Evolutionary conservation across 2,888 invertebrate species (phyloP).

Genomic region (Glaucopsyche alexis): DNA sequence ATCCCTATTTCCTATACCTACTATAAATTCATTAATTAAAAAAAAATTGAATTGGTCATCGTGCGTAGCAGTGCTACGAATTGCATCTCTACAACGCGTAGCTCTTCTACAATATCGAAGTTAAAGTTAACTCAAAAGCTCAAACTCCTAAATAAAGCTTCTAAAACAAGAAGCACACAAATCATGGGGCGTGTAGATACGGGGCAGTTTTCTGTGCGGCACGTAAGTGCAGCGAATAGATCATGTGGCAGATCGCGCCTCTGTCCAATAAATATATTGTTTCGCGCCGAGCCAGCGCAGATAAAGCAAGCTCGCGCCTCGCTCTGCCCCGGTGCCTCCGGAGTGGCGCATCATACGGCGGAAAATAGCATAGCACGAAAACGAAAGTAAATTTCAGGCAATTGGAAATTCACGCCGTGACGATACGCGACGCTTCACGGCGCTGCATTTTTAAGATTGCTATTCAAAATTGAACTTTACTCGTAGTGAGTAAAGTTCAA

Average conservation of each 20-base stretch:
- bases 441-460: no score
- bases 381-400: no score
- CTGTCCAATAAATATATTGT: constrained; percentile 80
- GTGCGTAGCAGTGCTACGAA: not conserved
- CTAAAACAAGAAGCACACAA: constrained; percentile 29
- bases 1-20: no score
- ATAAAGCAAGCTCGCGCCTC: constrained; percentile 79
- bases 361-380: not conserved
- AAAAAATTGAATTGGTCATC: no score
- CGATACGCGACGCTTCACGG: no score
- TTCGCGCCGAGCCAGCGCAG: constrained; percentile 77
- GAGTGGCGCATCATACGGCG: constrained; percentile 48
- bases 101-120: not conserved
- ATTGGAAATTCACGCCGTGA: no score
- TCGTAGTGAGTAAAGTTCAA: no score
- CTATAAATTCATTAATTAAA: no score
- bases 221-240: constrained; percentile 65
- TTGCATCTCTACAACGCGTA: not conserved
- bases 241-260: constrained; percentile 68
- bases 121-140: constrained; percentile 7
- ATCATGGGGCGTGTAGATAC: constrained; percentile 32
- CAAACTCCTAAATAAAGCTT: constrained; percentile 16
- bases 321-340: constrained; percentile 65
- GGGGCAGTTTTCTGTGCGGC: constrained; percentile 44
- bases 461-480: no score